phyloP scores from a whole-genome alignment of 1,140 invertebrate genomes.

The Trachymyrmex cornetzi region DNA sequence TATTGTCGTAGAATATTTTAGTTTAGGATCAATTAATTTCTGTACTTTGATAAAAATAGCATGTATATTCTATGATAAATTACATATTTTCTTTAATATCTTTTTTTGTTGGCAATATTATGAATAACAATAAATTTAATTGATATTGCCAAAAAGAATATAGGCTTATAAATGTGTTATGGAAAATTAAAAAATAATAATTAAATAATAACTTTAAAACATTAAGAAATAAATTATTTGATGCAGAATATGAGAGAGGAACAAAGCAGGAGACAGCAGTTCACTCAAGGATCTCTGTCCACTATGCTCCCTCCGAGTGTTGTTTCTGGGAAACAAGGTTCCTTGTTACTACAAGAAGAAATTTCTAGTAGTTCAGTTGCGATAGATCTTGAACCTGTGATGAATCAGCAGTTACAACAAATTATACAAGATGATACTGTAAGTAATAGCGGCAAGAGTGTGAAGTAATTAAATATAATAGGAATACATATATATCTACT shows the following conservation, averaged over 20 bases:
- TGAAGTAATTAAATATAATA: conserved; percentile 33
- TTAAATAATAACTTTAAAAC: background rate
- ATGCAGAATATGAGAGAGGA: conserved; percentile 98
- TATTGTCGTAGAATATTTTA: conserved; percentile 44
- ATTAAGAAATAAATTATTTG: conserved; percentile 7
- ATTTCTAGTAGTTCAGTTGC: conserved; percentile 89
- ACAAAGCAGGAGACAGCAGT: conserved; percentile 97
- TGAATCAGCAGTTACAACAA: conserved; percentile 87
- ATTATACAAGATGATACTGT: conserved; percentile 93
- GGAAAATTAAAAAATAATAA: background rate
- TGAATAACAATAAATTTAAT: background rate
- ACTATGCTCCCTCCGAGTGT: conserved; percentile 91
- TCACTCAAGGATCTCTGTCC: conserved; percentile 92
- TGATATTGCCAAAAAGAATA: background rate
- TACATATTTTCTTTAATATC: background rate
- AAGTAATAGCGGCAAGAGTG: conserved; percentile 70
- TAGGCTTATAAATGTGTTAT: conserved; percentile 11
- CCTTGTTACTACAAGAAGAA: conserved; percentile 89
- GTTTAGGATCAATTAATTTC: background rate
- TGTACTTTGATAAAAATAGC: conserved; percentile 9
- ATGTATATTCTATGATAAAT: background rate
- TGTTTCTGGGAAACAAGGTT: conserved; percentile 90
- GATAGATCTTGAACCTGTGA: conserved; percentile 91
- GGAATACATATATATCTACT: conserved; percentile 10
- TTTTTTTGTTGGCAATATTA: background rate